A percentile compares a stretch with the other conserved stretches of the same genome.
phyloP scores from a whole-genome alignment of 1,140 invertebrate species.

The Araneus ventricosus region DNA sequence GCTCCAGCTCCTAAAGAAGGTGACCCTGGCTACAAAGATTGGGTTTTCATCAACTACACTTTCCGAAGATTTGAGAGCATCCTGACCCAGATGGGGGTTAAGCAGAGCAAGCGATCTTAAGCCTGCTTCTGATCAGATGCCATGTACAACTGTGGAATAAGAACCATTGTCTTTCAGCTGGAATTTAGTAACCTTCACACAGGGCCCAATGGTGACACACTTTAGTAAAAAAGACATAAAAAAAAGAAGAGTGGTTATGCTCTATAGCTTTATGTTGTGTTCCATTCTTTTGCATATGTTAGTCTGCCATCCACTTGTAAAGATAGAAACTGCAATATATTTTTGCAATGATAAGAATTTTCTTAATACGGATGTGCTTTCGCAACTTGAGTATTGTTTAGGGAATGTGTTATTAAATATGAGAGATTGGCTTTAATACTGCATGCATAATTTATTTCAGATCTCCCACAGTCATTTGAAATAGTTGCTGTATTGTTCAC shows the following conservation, averaged over 20 bases:
- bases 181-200: constrained; percentile 29
- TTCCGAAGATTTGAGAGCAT: constrained; percentile 98
- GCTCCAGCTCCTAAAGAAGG: constrained; percentile 79
- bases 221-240: constrained; percentile 15
- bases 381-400: not conserved
- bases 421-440: not conserved
- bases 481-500: not conserved
- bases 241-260: not conserved
- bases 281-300: constrained; percentile 25
- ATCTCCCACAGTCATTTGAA: constrained; percentile 13
- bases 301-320: constrained; percentile 33
- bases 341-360: constrained; percentile 33
- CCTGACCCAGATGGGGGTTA: constrained; percentile 89
- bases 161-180: constrained; percentile 43
- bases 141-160: constrained; percentile 11
- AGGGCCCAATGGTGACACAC: constrained; percentile 35
- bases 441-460: not conserved
- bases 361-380: constrained; percentile 12
- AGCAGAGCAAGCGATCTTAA: constrained; percentile 65
- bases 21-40: constrained; percentile 92
- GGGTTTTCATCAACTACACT: constrained; percentile 99
- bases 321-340: constrained; percentile 50
- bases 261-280: constrained; percentile 43
- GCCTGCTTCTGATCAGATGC: not conserved
- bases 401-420: not conserved